Conservation (phyloP, 2,797 vertebrate genomes). For the Triplophysa yarkandensis region DNA sequence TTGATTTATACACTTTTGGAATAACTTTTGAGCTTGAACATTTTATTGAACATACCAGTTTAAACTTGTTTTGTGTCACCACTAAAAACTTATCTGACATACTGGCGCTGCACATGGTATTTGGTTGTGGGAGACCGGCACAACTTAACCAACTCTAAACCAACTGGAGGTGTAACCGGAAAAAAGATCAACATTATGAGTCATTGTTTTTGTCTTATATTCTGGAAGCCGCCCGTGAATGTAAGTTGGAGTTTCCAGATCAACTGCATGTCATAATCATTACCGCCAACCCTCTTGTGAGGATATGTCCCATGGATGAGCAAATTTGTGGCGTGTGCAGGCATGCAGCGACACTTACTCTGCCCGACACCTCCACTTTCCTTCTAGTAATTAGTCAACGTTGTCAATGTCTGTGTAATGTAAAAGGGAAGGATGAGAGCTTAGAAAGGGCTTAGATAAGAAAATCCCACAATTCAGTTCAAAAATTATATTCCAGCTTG, state of each 20-base stretch:
- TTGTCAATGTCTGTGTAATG: background rate
- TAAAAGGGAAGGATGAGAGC: background rate
- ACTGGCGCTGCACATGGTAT: background rate
- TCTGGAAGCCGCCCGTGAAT: background rate
- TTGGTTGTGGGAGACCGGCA: slow-evolving; percentile 15
- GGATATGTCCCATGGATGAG: slow-evolving; percentile 10
- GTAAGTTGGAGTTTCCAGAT: slow-evolving; percentile 21
- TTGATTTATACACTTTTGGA: too few species aligned
- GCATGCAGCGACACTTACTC: slow-evolving; percentile 27
- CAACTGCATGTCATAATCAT: slow-evolving; percentile 13
- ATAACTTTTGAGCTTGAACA: too few species aligned
- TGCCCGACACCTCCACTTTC: slow-evolving; percentile 18
- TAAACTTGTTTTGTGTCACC: background rate
- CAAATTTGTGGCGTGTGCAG: slow-evolving; percentile 30
- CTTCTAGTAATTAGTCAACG: background rate
- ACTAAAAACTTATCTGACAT: slow-evolving; percentile 26
- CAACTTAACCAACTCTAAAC: background rate
- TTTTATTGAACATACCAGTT: background rate
- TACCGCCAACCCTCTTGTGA: slow-evolving; percentile 10
- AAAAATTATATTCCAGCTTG: background rate
- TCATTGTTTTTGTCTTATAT: slow-evolving; percentile 1
- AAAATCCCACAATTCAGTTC: slow-evolving; percentile 1
- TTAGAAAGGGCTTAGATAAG: background rate
- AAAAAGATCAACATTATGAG: background rate
- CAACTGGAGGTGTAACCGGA: background rate